Evolutionary conservation across 2,797 vertebrate species (phyloP).

Genomic region (Sardinella longiceps): DNA sequence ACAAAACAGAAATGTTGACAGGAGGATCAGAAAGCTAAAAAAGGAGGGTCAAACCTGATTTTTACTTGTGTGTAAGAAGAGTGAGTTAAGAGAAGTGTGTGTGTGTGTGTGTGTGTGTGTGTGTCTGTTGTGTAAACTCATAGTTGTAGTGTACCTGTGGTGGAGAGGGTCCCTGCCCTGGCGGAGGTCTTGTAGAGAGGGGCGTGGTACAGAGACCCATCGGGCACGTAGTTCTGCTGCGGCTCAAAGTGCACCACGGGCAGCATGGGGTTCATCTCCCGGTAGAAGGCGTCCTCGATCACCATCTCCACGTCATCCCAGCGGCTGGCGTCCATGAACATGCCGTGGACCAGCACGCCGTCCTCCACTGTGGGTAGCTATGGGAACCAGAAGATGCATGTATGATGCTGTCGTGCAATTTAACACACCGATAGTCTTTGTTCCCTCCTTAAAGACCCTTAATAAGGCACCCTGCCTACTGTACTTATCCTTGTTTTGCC

Average conservation of each 20-base stretch:
- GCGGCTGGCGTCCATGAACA: constrained; percentile 81
- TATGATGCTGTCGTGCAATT: not conserved
- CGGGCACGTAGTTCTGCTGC: constrained; percentile 76
- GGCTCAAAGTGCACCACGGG: constrained; percentile 87
- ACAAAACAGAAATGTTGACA: no score
- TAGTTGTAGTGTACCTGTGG: constrained; percentile 68
- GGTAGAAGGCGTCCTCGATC: constrained; percentile 74
- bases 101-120: not conserved
- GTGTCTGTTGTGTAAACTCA: not conserved
- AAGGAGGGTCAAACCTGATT: no score
- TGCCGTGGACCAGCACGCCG: constrained; percentile 79
- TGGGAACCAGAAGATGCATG: constrained; percentile 21
- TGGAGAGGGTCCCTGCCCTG: constrained; percentile 80
- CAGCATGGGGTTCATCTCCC: constrained; percentile 76
- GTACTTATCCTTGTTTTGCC: not conserved
- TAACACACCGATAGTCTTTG: not conserved
- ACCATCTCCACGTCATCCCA: constrained; percentile 78
- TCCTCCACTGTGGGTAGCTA: constrained; percentile 77
- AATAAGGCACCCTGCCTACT: not conserved
- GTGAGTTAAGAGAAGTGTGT: no score
- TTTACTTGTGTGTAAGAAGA: no score
- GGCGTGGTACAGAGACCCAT: constrained; percentile 69
- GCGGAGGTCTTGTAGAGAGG: constrained; percentile 83
- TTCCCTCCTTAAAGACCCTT: not conserved
- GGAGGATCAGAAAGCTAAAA: no score